Conservation (phyloP, 1,140 invertebrate species). For the Druon quercuslanigerum region DNA sequence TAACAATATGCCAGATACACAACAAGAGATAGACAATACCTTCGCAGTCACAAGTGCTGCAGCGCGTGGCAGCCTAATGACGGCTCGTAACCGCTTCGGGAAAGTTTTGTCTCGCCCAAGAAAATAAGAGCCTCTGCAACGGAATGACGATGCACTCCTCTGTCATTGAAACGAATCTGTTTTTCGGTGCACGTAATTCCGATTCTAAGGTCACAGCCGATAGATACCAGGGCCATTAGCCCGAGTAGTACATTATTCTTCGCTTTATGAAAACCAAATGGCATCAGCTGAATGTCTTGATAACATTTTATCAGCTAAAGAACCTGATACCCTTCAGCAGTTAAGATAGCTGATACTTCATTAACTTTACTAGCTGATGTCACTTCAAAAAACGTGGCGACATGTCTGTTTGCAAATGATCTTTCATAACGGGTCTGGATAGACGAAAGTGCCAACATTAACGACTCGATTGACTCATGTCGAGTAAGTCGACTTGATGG, state of each 20-base stretch:
- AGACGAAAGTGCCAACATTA: background rate
- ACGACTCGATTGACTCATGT: slow-evolving; percentile 46
- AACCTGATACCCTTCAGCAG: too few species aligned
- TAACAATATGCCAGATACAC: slow-evolving; percentile 65
- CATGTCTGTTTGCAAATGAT: too few species aligned
- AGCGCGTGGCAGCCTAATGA: background rate
- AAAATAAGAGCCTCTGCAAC: background rate
- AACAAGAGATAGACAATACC: slow-evolving; percentile 59
- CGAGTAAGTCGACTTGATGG: slow-evolving; percentile 46
- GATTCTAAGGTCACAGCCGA: slow-evolving; percentile 57
- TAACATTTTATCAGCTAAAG: too few species aligned
- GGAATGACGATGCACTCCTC: slow-evolving; percentile 45
- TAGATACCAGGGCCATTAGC: slow-evolving; percentile 45
- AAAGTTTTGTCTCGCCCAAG: slow-evolving; percentile 34
- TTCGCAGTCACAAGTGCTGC: slow-evolving; percentile 39
- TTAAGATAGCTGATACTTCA: too few species aligned
- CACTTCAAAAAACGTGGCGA: too few species aligned
- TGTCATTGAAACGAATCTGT: slow-evolving; percentile 53
- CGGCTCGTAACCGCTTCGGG: background rate
- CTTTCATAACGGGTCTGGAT: too few species aligned
- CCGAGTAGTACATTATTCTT: background rate
- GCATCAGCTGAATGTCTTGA: background rate
- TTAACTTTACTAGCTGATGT: too few species aligned
- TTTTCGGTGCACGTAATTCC: slow-evolving; percentile 57
- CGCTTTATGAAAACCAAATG: background rate